Evolutionary conservation across 2,888 invertebrate genomes (phyloP).

Genomic region (Euspilapteryx auroguttella): DNA sequence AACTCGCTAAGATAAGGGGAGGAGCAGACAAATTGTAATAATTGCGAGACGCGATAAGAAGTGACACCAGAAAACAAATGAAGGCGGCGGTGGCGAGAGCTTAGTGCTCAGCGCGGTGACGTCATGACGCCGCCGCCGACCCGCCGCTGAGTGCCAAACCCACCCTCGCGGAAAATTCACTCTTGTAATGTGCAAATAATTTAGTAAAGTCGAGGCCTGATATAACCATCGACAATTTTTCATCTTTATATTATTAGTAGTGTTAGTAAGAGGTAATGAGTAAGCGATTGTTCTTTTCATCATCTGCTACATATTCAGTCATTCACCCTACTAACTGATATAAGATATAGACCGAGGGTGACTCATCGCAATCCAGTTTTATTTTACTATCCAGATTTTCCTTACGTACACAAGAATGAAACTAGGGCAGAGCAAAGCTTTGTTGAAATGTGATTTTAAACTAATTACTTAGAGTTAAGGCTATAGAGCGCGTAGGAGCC

Average conservation of each 20-base stretch:
- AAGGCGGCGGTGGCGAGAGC: conserved; percentile 28
- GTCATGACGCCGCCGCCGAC: conserved; percentile 25
- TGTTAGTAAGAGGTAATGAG: too few species aligned
- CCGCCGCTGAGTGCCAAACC: conserved; percentile 15
- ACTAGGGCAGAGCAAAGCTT: not conserved
- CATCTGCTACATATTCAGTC: too few species aligned
- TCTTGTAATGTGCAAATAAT: conserved; percentile 11
- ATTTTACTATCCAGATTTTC: too few species aligned
- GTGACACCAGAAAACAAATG: conserved; percentile 61
- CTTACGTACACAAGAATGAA: too few species aligned
- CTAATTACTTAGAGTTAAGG: conserved; percentile 5
- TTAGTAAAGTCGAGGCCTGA: too few species aligned
- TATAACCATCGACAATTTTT: too few species aligned
- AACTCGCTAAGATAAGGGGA: conserved; percentile 55
- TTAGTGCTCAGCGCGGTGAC: conserved; percentile 24
- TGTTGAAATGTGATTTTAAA: conserved; percentile 4
- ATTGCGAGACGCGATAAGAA: conserved; percentile 59
- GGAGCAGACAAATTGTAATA: conserved; percentile 61
- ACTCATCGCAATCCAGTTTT: too few species aligned
- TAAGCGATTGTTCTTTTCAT: too few species aligned
- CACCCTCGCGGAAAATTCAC: conserved; percentile 16
- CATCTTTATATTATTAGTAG: too few species aligned
- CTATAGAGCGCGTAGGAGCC: conserved; percentile 7
- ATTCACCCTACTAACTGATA: too few species aligned
- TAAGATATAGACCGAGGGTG: too few species aligned